Evolutionary conservation across 2,113 vertebrate genomes (phyloP).

Genomic region (Turnix velox): DNA sequence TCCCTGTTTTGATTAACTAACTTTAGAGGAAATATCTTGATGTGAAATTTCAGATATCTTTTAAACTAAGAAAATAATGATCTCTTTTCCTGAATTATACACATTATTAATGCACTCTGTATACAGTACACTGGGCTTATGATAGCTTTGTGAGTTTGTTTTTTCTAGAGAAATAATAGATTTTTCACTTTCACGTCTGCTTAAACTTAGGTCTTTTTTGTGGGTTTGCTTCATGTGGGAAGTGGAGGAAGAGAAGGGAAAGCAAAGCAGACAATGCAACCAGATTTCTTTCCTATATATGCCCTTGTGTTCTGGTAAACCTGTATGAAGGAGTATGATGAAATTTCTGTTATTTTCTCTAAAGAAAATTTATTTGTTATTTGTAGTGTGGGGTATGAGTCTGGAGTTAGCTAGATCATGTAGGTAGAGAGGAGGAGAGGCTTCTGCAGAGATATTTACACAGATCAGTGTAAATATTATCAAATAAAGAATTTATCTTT

Average conservation of each 20-base stretch:
- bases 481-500: neutral
- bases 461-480: neutral
- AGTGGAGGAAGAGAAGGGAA: neutral
- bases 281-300: too few species aligned
- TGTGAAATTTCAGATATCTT: slow-evolving; percentile 23
- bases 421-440: neutral
- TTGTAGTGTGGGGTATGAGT: neutral
- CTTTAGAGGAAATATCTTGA: slow-evolving; percentile 17
- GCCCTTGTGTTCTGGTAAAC: neutral
- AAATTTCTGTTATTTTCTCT: neutral
- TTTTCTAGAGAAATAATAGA: neutral
- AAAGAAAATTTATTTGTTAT: too few species aligned
- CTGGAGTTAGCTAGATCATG: neutral
- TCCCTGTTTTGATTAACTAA: slow-evolving; percentile 72
- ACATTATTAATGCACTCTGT: neutral
- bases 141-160: neutral
- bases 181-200: neutral
- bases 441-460: neutral
- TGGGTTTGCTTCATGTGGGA: neutral
- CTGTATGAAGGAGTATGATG: neutral
- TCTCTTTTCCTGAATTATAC: neutral
- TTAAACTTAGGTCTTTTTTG: neutral
- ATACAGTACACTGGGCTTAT: neutral
- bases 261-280: neutral
- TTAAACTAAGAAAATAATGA: slow-evolving; percentile 1